phyloP scores from a whole-genome alignment of 2,888 invertebrate genomes.

The Eupithecia pulchellata region DNA sequence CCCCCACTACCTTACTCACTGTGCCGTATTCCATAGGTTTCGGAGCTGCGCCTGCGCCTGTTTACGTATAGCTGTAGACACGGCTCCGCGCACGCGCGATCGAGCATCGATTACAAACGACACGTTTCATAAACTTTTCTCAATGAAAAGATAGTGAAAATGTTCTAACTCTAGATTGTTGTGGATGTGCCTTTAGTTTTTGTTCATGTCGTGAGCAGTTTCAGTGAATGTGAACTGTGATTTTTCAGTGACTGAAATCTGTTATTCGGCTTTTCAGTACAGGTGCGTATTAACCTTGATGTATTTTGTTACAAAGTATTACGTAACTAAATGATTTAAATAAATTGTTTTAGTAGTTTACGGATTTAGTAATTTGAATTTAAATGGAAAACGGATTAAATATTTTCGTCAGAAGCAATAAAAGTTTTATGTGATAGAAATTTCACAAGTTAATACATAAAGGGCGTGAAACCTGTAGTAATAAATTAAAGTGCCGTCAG shows the following conservation, averaged over 20 bases:
- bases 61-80: conserved; percentile 62
- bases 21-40: conserved; percentile 47
- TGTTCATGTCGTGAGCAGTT: conserved; percentile 28
- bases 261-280: conserved; percentile 10
- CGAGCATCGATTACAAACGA: conserved; percentile 61
- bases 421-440: conserved; percentile 38
- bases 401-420: conserved; percentile 40
- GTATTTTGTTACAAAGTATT: not conserved
- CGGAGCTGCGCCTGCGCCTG: conserved; percentile 51
- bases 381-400: conserved; percentile 1
- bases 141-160: conserved; percentile 76
- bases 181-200: conserved; percentile 11
- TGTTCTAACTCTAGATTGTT: conserved; percentile 41
- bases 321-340: not conserved
- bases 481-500: conserved; percentile 14
- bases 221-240: conserved; percentile 31
- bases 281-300: conserved; percentile 25
- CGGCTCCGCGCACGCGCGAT: conserved; percentile 69
- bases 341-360: not conserved
- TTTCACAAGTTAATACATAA: conserved; percentile 34
- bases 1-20: conserved; percentile 63
- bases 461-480: conserved; percentile 31
- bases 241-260: conserved; percentile 34
- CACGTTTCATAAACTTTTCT: conserved; percentile 75
- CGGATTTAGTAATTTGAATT: not conserved